These are phyloP conservation scores for Drosophila biarmipes DNA, from an alignment of 1,140 invertebrate species.

Conservation along the genomic window DNA sequence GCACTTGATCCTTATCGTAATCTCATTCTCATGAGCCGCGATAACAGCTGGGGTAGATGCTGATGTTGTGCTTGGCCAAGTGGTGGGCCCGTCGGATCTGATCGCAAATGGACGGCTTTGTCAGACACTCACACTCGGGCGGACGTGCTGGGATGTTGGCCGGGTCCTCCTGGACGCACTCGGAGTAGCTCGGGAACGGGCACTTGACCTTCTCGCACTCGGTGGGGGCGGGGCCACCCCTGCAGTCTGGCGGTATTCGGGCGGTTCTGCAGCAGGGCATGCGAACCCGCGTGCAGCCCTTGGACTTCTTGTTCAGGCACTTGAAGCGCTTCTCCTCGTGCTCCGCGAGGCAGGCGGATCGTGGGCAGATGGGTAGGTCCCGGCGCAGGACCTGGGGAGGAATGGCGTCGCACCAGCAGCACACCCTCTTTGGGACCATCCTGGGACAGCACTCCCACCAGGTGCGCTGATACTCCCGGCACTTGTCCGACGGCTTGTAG, in stretches of 20 bases:
- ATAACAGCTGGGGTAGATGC: neutral
- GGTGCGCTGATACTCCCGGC: constrained; percentile 57
- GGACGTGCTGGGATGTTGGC: constrained; percentile 1
- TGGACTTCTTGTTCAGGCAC: constrained; percentile 1
- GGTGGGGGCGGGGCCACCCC: rapidly evolving
- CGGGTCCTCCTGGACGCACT: constrained; percentile 31
- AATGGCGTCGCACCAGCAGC: constrained; percentile 48
- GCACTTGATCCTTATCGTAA: too few species aligned
- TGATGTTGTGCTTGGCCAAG: neutral
- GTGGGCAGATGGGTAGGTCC: constrained; percentile 10
- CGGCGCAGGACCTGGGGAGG: constrained; percentile 43
- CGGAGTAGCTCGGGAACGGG: constrained; percentile 67
- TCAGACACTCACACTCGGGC: constrained; percentile 30
- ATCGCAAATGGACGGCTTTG: neutral
- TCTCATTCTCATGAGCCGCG: neutral
- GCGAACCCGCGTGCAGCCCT: constrained; percentile 11
- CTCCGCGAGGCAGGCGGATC: constrained; percentile 9
- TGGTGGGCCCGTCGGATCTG: neutral
- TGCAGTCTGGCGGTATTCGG: constrained; percentile 44
- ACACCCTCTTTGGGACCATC: constrained; percentile 51
- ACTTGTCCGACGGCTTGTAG: constrained; percentile 52
- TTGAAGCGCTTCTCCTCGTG: constrained; percentile 9
- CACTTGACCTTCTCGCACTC: constrained; percentile 49
- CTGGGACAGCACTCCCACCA: constrained; percentile 69
- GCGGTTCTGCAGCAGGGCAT: constrained; percentile 52